phyloP scores from a whole-genome alignment of 2,797 vertebrate species.

The Tokudaia muenninki region DNA sequence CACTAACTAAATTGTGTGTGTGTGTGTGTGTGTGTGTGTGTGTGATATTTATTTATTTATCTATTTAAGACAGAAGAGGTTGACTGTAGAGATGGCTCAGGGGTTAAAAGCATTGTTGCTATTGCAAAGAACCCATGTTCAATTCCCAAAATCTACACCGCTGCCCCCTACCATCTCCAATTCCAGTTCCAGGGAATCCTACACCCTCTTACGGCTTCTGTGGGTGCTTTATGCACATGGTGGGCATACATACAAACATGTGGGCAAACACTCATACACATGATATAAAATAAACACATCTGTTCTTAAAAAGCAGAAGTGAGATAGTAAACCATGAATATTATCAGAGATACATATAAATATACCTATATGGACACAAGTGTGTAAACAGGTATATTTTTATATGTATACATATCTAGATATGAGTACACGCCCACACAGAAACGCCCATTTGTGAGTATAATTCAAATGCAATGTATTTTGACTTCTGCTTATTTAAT shows the following conservation, averaged over 20 bases:
- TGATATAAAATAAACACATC: not conserved
- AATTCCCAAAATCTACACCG: not conserved
- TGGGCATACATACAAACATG: not conserved
- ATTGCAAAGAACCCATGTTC: too few species aligned
- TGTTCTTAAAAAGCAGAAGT: not conserved
- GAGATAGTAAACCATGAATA: not conserved
- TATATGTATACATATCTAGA: not conserved
- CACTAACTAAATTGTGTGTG: not conserved
- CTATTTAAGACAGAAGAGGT: not conserved
- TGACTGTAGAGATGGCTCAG: not conserved
- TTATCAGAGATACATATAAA: not conserved
- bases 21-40: not conserved
- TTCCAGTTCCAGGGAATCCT: not conserved
- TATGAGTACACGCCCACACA: not conserved
- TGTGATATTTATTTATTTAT: not conserved
- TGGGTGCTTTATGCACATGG: not conserved
- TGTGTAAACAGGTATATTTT: not conserved
- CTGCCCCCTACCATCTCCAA: not conserved
- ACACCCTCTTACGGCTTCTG: not conserved
- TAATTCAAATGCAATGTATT: not conserved
- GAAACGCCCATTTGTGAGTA: not conserved
- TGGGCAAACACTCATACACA: not conserved
- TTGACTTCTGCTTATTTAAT: slow-evolving; percentile 10
- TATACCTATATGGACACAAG: too few species aligned
- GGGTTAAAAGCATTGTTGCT: not conserved